Base-by-base conservation (phyloP, 2,113 vertebrate genomes). In the Oostethus manadensis region DNA sequence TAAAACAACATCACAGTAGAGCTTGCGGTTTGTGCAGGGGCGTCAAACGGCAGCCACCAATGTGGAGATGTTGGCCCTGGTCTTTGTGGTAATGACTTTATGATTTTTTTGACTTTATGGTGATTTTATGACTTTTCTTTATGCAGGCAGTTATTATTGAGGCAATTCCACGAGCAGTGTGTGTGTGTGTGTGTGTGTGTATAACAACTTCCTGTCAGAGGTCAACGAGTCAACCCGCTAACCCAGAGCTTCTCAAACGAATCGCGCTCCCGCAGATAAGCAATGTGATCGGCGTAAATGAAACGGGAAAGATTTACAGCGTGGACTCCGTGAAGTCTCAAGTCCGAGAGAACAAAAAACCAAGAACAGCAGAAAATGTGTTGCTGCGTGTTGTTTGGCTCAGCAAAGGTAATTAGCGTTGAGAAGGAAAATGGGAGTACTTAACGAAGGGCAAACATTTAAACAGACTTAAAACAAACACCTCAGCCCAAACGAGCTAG, bases 351-450 rank as follows among this genome's bases (percentile, higher is more conserved):
- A 4, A 7, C 8, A 14, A 13, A 50, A 23, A 49, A 21, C 11
- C 6, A 22, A 15, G 8, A 6, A 9, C 10, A 33, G n/a, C 26
- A 33, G 17, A 51, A 29, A 17, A 29, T 7, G 43, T 54, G 26
- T 53, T 53, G 51, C 3, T n/a, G n/a, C n/a, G n/a, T n/a, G n/a
- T 35, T 53, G 17, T 35, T 53, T 53, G 26, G 50, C 50, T 53
- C 26, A 33, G 17, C 50, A 26, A 29, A 53, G 17, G 35, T 29
- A 33, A 35, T 53, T 53, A 53, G 51, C 17, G 26, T 5, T 11
- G 29, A 53, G 26, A 29, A 35, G 51, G 18, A 10, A 53, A 35
- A 35, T 18, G 17, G 18, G 17, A n/a, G n/a, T 11, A 18, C 35
- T 53, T 35, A 5, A 29, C 17, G 10, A n/a, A 29, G 17, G 8